Evolutionary conservation across 2,113 vertebrate genomes (phyloP).

Genomic region (Xiphophorus couchianus): DNA sequence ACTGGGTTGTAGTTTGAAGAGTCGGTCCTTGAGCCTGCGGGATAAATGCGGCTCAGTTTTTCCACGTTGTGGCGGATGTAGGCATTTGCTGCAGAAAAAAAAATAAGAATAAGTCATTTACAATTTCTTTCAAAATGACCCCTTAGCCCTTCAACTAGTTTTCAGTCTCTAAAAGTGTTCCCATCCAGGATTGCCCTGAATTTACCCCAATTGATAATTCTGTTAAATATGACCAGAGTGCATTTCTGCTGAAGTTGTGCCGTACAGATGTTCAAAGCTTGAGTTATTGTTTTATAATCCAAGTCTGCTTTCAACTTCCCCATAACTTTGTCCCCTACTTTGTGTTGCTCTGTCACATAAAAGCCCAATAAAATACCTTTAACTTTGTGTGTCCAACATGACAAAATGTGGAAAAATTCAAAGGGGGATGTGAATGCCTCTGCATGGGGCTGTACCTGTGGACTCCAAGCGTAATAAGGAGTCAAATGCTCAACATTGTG

Average conservation of each 20-base stretch:
- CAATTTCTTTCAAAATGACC: background rate
- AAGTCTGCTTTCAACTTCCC: no score
- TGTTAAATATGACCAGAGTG: no score
- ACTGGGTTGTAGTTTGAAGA: constrained; percentile 94
- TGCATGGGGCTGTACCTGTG: background rate
- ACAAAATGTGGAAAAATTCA: background rate
- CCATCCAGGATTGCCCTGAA: background rate
- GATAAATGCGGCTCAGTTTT: constrained; percentile 92
- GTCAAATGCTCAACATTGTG: background rate
- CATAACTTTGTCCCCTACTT: no score
- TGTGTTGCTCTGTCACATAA: background rate
- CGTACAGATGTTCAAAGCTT: no score
- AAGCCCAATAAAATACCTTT: background rate
- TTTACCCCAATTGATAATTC: background rate
- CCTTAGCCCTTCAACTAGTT: background rate
- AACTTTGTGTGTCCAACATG: background rate
- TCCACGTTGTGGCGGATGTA: constrained; percentile 86
- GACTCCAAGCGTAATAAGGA: background rate
- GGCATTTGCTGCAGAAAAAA: constrained; percentile 76
- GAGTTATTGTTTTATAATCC: no score
- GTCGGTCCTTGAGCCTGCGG: constrained; percentile 87
- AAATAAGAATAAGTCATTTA: background rate
- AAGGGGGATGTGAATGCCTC: background rate
- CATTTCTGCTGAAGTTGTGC: no score
- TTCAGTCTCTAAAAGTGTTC: background rate